Conservation (phyloP, 1,140 invertebrate genomes). For the Drosophila jambulina region DNA sequence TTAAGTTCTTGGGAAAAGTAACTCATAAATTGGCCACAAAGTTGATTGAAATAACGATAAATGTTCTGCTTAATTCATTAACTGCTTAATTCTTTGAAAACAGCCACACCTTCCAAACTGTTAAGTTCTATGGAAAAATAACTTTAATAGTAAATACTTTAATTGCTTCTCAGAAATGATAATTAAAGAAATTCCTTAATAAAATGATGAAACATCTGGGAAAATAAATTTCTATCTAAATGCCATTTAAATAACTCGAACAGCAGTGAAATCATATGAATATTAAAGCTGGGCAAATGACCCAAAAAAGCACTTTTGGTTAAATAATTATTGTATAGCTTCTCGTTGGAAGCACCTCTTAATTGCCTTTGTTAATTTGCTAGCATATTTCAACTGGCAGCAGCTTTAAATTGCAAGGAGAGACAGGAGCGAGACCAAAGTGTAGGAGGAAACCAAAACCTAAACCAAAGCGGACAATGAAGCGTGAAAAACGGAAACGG, state of each 20-base stretch:
- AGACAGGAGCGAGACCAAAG: not conserved
- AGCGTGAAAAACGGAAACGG: constrained; percentile 74
- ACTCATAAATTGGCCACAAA: not conserved
- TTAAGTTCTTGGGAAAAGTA: not conserved
- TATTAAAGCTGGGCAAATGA: constrained; percentile 9
- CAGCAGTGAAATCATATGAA: not conserved
- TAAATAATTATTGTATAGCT: constrained; percentile 51
- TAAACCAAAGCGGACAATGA: constrained; percentile 65
- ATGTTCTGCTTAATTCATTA: not conserved
- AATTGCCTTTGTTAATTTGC: constrained; percentile 77
- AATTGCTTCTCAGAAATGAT: not conserved
- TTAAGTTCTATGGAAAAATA: not conserved
- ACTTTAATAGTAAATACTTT: not conserved
- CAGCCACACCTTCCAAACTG: not conserved
- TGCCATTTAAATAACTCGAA: not conserved
- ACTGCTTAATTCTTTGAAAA: not conserved
- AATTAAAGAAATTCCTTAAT: not conserved
- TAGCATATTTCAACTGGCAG: constrained; percentile 51
- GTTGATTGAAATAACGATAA: not conserved
- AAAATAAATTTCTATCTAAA: not conserved
- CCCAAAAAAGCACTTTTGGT: not conserved
- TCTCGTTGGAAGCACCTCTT: constrained; percentile 60
- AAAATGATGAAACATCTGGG: not conserved
- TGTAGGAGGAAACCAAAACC: constrained; percentile 23
- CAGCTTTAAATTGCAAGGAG: constrained; percentile 40